Percentiles rank a stretch among this genome's conserved stretches.
These are phyloP conservation scores for Pediacus dermestoides DNA, from an alignment of 2,888 invertebrate species.

Conservation along the genomic window DNA sequence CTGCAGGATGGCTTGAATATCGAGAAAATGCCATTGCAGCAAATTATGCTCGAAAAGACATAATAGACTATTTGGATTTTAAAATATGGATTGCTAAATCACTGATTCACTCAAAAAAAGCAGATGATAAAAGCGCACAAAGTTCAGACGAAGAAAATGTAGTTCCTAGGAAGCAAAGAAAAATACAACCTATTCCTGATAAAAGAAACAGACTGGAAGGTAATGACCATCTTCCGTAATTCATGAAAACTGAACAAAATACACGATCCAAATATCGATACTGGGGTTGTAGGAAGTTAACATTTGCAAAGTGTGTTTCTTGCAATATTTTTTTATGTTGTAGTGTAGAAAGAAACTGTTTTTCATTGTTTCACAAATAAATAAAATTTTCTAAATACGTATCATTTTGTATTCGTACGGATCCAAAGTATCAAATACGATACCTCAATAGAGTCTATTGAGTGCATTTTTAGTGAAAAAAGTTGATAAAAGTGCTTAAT, in stretches of 20 bases:
- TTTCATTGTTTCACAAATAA: no score
- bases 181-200: neutral
- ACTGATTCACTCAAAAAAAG: no score
- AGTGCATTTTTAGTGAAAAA: no score
- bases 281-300: slow-evolving; percentile 11
- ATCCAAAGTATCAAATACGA: no score
- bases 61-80: slow-evolving; percentile 6
- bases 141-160: neutral
- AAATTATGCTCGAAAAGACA: slow-evolving; percentile 4
- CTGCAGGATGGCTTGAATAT: slow-evolving; percentile 9
- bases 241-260: slow-evolving; percentile 11
- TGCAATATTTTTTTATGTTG: slow-evolving; percentile 14
- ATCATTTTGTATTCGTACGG: no score
- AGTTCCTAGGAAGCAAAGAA: neutral
- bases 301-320: slow-evolving; percentile 11
- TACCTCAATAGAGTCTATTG: no score
- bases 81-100: slow-evolving; percentile 8
- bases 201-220: no score
- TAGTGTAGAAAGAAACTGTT: slow-evolving; percentile 6
- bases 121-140: neutral
- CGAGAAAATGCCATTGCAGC: slow-evolving; percentile 3
- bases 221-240: no score
- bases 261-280: slow-evolving; percentile 13
- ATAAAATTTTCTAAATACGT: no score
- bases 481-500: no score